Evolutionary conservation across 2,888 invertebrate genomes (phyloP).

Genomic region (Psococerastis gibbosa): DNA sequence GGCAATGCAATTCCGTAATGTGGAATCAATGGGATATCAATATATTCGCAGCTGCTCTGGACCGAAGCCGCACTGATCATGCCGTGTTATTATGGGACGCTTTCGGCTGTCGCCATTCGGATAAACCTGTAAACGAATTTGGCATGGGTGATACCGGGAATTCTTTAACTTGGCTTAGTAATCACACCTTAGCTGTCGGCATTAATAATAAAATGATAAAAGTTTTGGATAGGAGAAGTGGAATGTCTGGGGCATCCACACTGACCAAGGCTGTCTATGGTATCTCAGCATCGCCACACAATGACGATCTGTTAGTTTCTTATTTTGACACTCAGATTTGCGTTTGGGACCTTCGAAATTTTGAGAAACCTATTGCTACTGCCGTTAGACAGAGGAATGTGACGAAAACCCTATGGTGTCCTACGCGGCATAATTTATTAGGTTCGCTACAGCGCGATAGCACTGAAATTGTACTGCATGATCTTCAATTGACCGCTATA

Average conservation of each 20-base stretch:
- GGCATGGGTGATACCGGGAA: conserved; percentile 69
- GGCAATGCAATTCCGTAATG: conserved; percentile 69
- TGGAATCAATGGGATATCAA: conserved; percentile 75
- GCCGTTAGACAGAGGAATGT: conserved; percentile 49
- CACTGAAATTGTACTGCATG: conserved; percentile 57
- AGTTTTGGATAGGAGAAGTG: conserved; percentile 74
- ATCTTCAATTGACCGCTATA: conserved; percentile 51
- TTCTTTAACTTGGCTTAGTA: conserved; percentile 67
- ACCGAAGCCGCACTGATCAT: conserved; percentile 75
- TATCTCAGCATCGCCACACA: conserved; percentile 56
- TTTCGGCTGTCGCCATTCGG: conserved; percentile 24
- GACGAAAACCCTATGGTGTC: conserved; percentile 70
- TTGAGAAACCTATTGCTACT: conserved; percentile 64
- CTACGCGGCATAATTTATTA: conserved; percentile 60
- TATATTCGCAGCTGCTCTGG: conserved; percentile 69
- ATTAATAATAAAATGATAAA: conserved; percentile 78
- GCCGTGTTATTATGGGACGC: conserved; percentile 85
- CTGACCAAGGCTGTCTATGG: conserved; percentile 71
- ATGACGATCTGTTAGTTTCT: conserved; percentile 63
- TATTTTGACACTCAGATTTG: conserved; percentile 61
- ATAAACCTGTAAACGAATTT: conserved; percentile 45
- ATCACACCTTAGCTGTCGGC: conserved; percentile 64
- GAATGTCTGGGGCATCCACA: conserved; percentile 31
- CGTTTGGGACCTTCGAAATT: conserved; percentile 75
- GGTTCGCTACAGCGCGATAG: conserved; percentile 67